Evolutionary conservation across 2,888 invertebrate genomes (phyloP), one percentile per base, ranked within the genome.

Genomic region (Cryptophagus acutangulus): DNA sequence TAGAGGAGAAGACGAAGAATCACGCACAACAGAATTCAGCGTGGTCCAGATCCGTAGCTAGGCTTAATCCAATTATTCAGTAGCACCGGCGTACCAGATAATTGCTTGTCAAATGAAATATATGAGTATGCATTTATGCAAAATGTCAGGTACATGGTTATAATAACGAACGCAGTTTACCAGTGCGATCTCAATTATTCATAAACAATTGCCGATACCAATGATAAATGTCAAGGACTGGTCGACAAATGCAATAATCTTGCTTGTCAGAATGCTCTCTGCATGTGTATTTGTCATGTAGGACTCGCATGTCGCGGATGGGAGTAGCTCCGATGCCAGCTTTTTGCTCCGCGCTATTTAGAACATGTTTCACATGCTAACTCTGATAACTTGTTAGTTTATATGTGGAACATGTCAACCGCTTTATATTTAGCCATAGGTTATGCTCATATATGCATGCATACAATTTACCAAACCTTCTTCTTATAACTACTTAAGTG

Each of bases 181-280:
- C 54, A 45, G 43, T 54, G 51, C 50, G 51, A 57, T 55, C 56
- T 58, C 58, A 55, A 57, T 59, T 58, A 59, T 60, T 54, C 54
- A 58, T 52, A 57, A 59, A 54, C 55, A 55, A 58, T 58, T 51
- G 54, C 49, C 48, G 56, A 58, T 55, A 50, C 43, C 52, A 44
- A 52, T 58, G 58, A 57, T 61, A 60, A 58, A 59, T 57, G 60
- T 56, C 59, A 55, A 57, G 57, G 57, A 36, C 52, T 52, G 52
- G 40, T 46, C 51, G 50, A 55, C 56, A 54, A 57, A 57, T 57
- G 57, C 54, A 57, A 57, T 58, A 57, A 58, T 60, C 57, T 54
- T 45, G 40, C 45, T 52, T 55, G 56, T 54, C 53, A 49, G 53
- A 44, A 48, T 40, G 45, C 40, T 29, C 38, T 45, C 47, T 43